Base-by-base conservation (phyloP, 2,797 vertebrate genomes). In the Acanthurus lineatus region DNA sequence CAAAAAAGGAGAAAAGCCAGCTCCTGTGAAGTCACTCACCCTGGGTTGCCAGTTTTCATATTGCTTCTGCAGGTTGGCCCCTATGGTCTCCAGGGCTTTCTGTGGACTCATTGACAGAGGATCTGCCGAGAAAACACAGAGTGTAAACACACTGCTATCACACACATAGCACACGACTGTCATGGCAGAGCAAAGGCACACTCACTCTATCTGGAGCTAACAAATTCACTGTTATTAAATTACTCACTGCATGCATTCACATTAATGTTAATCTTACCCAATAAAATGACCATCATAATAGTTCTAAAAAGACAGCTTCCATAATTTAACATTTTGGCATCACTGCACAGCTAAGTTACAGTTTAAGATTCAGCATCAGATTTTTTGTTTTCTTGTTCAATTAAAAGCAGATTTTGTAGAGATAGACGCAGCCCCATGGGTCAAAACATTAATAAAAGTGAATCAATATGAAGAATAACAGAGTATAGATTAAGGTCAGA, bases 41-140 rank as follows among this genome's bases (percentile, higher is more conserved):
- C 97, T 87, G 15, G 98, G 98, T 90, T 99, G 98, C 98, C 98
- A 99, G 94, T 98, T 99, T 86, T 99, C 98, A 1, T 99, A 99
- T 88, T 99, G 98, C 93, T 99, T 99, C 95, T 99, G 98, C 51
- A 99, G 91, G 84, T 97, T 99, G 25, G 97, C 97, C 64, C 98
- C 98, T 0, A 99, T 99, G 67, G 97, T 98, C 93, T 99, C 98
- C 94, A 99, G 93, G 81, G 98, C 98, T 85, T 99, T 99, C 91
- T 99, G 98, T 16, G 98, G 98, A 69, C 98, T 98, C 98, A 98
- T 99, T 0, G 98, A 99, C 86, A 99, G 94, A 77, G 98, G 98
- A 95, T 99, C 98, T 99, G 92, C 59, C 52, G 76, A 73, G 32
- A 60, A 76, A 76, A 86, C n/a, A 86, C n/a, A 71, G 11, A 71